Evolutionary conservation across 2,113 vertebrate genomes (phyloP).

Genomic region (Gulo gulo): DNA sequence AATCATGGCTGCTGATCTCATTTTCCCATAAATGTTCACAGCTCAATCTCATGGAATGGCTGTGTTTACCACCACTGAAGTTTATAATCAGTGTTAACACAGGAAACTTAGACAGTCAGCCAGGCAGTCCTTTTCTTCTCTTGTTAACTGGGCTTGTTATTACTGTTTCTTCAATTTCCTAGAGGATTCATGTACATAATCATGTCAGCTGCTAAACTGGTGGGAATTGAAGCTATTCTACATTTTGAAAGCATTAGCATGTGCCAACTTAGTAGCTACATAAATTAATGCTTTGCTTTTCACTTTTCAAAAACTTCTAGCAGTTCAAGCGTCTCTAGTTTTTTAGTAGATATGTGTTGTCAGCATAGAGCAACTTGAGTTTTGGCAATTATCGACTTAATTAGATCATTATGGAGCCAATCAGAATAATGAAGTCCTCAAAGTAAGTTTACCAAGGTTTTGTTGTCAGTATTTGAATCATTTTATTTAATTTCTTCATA

Average conservation of each 20-base stretch:
- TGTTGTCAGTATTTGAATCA: not conserved
- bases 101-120: conserved; percentile 43
- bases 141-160: conserved; percentile 67
- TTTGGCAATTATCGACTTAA: conserved; percentile 45
- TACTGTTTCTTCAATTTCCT: conserved; percentile 61
- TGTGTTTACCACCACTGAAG: conserved; percentile 44
- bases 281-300: conserved; percentile 34
- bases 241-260: conserved; percentile 57
- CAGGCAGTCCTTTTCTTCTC: conserved; percentile 51
- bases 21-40: conserved; percentile 63
- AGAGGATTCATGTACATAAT: conserved; percentile 71
- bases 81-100: conserved; percentile 53
- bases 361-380: not conserved
- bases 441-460: not conserved
- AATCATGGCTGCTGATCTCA: conserved; percentile 34
- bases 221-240: conserved; percentile 62
- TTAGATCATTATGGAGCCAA: conserved; percentile 21
- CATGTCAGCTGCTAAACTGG: conserved; percentile 30
- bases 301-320: not conserved
- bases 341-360: not conserved
- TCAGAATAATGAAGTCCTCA: conserved; percentile 20
- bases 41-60: conserved; percentile 58
- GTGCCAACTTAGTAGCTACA: conserved; percentile 36
- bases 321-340: not conserved
- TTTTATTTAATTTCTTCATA: not conserved